These are phyloP conservation scores for Hoplodrina ambigua DNA, from an alignment of 2,888 invertebrate genomes.

Conservation along the genomic window DNA sequence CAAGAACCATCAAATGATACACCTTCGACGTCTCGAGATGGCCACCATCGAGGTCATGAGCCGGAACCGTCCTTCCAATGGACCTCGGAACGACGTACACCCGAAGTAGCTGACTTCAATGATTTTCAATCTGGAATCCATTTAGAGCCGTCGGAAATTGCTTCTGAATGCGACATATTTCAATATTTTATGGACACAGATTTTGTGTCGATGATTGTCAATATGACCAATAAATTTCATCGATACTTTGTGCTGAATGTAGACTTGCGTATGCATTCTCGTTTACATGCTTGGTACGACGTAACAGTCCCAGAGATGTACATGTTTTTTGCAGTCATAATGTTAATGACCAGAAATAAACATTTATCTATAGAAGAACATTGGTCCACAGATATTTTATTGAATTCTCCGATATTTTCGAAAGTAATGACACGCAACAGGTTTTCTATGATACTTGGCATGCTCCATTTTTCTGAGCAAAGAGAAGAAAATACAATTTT, in stretches of 20 bases:
- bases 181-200: constrained; percentile 28
- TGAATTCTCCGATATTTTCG: constrained; percentile 19
- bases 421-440: constrained; percentile 13
- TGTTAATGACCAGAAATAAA: constrained; percentile 16
- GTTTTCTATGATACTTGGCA: constrained; percentile 18
- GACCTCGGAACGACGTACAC: constrained; percentile 32
- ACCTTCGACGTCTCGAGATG: constrained; percentile 17
- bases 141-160: constrained; percentile 28
- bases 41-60: constrained; percentile 23
- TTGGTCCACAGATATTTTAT: constrained; percentile 13
- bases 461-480: constrained; percentile 21
- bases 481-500: constrained; percentile 23
- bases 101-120: constrained; percentile 33
- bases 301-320: constrained; percentile 17
- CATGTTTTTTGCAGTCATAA: constrained; percentile 14
- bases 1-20: constrained; percentile 5
- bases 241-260: constrained; percentile 10
- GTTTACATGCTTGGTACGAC: constrained; percentile 14
- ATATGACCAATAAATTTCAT: constrained; percentile 28
- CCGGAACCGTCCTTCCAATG: constrained; percentile 32
- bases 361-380: constrained; percentile 20
- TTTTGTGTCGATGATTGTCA: constrained; percentile 27
- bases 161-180: constrained; percentile 27
- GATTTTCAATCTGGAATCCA: constrained; percentile 34
- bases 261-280: constrained; percentile 7